Evolutionary conservation across 2,113 vertebrate genomes (phyloP), one percentile per base, ranked within the genome.

Genomic region (Zosterops japonicus): DNA sequence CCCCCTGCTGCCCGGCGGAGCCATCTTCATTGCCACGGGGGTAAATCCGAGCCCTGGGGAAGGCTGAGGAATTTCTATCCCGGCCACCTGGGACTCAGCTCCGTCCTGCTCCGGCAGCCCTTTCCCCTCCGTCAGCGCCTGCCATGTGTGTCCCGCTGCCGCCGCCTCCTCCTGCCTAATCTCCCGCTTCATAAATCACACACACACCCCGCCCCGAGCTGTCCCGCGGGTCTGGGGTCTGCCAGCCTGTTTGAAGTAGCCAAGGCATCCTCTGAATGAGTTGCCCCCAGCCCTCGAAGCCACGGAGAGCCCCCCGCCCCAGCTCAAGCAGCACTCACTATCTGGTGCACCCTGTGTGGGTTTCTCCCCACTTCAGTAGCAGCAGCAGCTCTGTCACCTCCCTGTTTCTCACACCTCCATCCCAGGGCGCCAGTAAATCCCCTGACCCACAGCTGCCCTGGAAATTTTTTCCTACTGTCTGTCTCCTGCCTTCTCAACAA

Each of bases 401-500:
- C 53, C 36, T 3, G 9, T n/a, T 83, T 78, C 85, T 85, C 63
- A 5, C 74, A 53, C 47, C 79, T 75, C 76, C 65, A 55, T 69
- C 65, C 57, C 94, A 57, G 46, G 55, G 75, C 12, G 2, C 75
- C 78, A 87, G 28, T 50, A 70, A 74, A 47, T 27, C 28, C 50
- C 57, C 53, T 80, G 83, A 88, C 72, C 72, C 36, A 55, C 53
- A 44, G 39, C 70, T 56, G 75, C 80, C 74, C 78, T 53, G 33
- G 71, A 52, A 76, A 47, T 77, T 74, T 53, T n/a, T 92, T 94
- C 85, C 85, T 83, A 33, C 87, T 67, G 28, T 94, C 93, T 95
- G 79, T 77, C 92, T 97, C 85, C 95, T 68, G 82, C 67, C 92
- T 96, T 88, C 68, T 65, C 49, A 56, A 68, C 63, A 16, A 67